Evolutionary conservation across 2,797 vertebrate genomes (phyloP), one percentile per base, ranked within the genome.

Genomic region (Arctocebus calabarensis): DNA sequence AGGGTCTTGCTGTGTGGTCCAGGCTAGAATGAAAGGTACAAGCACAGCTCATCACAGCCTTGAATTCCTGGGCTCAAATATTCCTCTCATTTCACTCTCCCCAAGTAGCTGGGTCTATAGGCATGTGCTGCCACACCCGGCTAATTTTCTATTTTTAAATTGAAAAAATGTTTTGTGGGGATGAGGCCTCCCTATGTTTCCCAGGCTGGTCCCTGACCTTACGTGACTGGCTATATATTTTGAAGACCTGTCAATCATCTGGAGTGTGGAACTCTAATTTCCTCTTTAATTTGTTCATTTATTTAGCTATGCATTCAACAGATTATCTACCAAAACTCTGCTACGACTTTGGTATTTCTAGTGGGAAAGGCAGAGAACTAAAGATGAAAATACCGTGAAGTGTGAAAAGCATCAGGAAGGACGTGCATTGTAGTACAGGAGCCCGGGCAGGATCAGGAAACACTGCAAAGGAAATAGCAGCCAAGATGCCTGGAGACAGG

Each of bases 341-440:
- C 40, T 37, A 12, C 4, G n/a, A 77, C n/a, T 32, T 79, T 29
- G 61, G 61, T 40, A 75, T 19, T 52, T 8, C 14, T 37, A 62
- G 40, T 5, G 13, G 52, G 40, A 84, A 7, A 57, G 11, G 66
- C 4, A 1, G 79, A 77, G 13, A 77, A 48, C 1, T 1, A 27
- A 66, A 25, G 7, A 55, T 32, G 48, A 66, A 64, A 62, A 64
- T 1, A 8, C 43, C 19, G 16, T 1, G 11, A 17, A 45, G 2
- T 55, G 25, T n/a, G 57, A n/a, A 57, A 57, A 20, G 43, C 3
- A 3, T 48, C 12, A 62, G 57, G 62, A 40, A 79, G 62, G 34
- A 11, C 22, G 10, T 1, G 1, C 3, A 5, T 55, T 48, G 43
- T 12, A 9, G 23, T 1, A 4, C 0, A 6, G 32, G 61, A 68